Evolutionary conservation across 2,888 invertebrate genomes (phyloP), one percentile per base, ranked within the genome.

Genomic region (Julus scandinavius): DNA sequence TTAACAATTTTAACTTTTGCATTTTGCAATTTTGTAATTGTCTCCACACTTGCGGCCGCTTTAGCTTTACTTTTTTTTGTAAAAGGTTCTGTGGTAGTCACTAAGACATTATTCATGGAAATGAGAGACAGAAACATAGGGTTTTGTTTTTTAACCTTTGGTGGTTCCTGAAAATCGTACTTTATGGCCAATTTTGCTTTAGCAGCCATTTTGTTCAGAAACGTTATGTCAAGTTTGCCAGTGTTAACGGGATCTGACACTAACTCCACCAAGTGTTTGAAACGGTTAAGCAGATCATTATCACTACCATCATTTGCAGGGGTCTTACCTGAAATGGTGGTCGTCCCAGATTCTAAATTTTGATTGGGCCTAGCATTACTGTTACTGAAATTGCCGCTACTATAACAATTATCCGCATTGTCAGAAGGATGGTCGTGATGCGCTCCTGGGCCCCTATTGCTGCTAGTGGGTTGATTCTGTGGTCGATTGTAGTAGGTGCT

Each of bases 321-420:
- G 29, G 29, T 29, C 29, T 72, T 72, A 72, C 72, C 72, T 72
- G 72, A 72, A 72, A 72, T 72, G 29, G 72, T 72, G 29, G 72
- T 29, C 72, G 72, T 29, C 72, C 72, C 20, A 29, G 72, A 72
- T 20, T 6, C 29, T 72, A 72, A 72, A 72, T 72, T 72, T 72
- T 72, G 72, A 72, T 17, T 72, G 72, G 72, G 29, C 72, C 3
- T 72, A 72, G 29, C 29, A 29, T 72, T 63, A 63, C n/a, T 54
- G 54, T 54, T 63, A 63, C 6, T n/a, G 17, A 13, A 3, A n/a
- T 63, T 17, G 17, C n/a, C 5, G 58, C 58, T n/a, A 63, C 29
- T 11, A 54, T 29, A 29, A 72, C 58, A 58, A 45, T 17, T 54
- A 15, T 54, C 11, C 11, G 54, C 54, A 54, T 15, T 54, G 54